Evolutionary conservation across 2,888 invertebrate genomes (phyloP).

Genomic region (Amphipyra berbera): DNA sequence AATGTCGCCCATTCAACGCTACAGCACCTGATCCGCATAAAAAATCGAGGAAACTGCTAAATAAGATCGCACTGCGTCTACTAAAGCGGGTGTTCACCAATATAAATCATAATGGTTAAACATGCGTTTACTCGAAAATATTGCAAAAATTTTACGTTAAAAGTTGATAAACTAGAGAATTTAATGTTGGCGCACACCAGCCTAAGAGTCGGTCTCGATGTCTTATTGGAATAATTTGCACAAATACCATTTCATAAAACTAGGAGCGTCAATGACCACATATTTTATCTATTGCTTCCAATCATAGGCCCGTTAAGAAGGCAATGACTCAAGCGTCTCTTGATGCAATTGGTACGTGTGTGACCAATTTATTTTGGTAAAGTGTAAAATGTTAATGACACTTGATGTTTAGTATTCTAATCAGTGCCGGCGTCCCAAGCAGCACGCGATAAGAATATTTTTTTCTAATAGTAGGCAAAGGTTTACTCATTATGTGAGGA

Average conservation of each 20-base stretch:
- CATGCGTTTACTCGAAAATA: too few species aligned
- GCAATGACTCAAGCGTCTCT: constrained; percentile 44
- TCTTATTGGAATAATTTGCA: constrained; percentile 20
- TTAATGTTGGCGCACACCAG: too few species aligned
- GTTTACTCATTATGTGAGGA: constrained; percentile 10
- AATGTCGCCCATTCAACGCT: too few species aligned
- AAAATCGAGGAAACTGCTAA: too few species aligned
- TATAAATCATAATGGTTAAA: too few species aligned
- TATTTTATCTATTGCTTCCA: constrained; percentile 51
- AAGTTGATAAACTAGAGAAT: too few species aligned
- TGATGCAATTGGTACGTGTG: constrained; percentile 55
- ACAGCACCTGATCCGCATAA: too few species aligned
- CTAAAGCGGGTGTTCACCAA: too few species aligned
- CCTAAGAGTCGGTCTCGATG: neutral
- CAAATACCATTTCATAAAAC: constrained; percentile 11
- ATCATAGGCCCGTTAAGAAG: constrained; percentile 48
- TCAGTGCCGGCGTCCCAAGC: constrained; percentile 38
- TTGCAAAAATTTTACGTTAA: too few species aligned
- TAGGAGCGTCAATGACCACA: constrained; percentile 13
- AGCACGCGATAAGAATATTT: constrained; percentile 49
- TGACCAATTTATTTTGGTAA: constrained; percentile 51
- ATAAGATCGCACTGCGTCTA: neutral
- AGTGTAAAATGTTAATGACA: constrained; percentile 52
- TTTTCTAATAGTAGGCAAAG: constrained; percentile 32
- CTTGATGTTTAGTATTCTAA: constrained; percentile 57